Base-by-base conservation (phyloP, 2,888 invertebrate genomes). In the Chrysotoxum bicinctum region DNA sequence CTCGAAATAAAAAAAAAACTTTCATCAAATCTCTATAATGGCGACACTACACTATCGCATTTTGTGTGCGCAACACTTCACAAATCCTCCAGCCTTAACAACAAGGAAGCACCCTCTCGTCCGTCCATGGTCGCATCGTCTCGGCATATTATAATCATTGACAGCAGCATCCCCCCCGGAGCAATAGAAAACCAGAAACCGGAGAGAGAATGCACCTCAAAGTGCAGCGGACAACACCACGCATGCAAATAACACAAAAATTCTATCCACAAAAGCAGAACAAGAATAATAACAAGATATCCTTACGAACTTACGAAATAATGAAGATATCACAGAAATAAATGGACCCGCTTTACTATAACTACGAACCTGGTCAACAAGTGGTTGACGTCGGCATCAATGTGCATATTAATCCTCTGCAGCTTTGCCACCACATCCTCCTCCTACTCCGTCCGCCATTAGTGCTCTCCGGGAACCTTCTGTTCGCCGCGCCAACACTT, bases 241-340 rank as follows among this genome's bases (percentile, higher is more conserved):
- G 72, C 80, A 77, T 81, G 76, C 73, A 81, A 85, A 85, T 70
- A 73, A 43, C 72, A 70, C 75, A 76, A 72, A 45, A 79, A 54
- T 70, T 26, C 56, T 40, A 48, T 60, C 56, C 79, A 66, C 64
- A 30, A 48, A 73, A 72, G 43, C 9, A 45, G 72, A 80, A 80
- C 84, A 62, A 74, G 76, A 76, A 76, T 76, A 72, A 73, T 80
- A 80, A 73, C 85, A 73, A 73, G 72, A 66, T 70, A 56, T 85
- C 84, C 79, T 76, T 80, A 54, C 54, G 56, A 66, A 66, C 66
- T 66, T 21, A 56, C 58, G 19, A 85, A 81, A 85, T 85, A 85
- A 85, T 85, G 85, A 85, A 85, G 85, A 85, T 85, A 85, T 85
- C 85, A 85, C 76, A 43, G 80, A 77, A 81, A 81, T 85, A 85